Conservation (phyloP, 2,113 vertebrate species). For the Muntiacus reevesi region DNA sequence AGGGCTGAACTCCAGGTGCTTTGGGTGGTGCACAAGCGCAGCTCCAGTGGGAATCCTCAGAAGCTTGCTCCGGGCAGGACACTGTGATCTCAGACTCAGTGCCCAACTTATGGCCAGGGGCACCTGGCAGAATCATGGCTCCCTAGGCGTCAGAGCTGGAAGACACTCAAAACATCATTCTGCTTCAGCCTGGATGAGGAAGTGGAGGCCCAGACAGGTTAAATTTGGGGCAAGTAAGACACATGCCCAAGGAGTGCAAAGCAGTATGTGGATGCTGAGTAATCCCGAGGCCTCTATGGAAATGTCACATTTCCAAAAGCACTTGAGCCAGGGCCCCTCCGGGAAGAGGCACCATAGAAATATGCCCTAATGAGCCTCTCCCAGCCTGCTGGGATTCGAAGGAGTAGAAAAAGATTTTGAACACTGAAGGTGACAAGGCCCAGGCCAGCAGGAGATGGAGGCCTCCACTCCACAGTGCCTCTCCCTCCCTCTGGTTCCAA, state of each 20-base stretch:
- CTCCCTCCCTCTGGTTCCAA: not conserved
- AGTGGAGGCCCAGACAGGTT: not conserved
- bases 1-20: too few relatives aligned
- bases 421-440: not conserved
- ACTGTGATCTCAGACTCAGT: not conserved
- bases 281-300: constrained; percentile 9
- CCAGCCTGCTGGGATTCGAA: not conserved
- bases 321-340: not conserved
- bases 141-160: not conserved
- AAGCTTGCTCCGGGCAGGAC: not conserved
- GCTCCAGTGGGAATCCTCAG: not conserved
- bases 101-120: not conserved
- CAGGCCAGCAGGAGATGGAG: not conserved
- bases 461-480: rapidly evolving
- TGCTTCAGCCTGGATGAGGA: not conserved
- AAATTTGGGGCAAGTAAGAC: not conserved
- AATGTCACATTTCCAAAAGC: constrained; percentile 24
- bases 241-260: not conserved
- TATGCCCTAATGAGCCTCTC: constrained; percentile 34
- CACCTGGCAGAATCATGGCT: not conserved
- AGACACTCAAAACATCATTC: not conserved
- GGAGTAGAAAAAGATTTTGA: not conserved
- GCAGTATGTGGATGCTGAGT: constrained; percentile 17
- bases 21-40: rapidly evolving
- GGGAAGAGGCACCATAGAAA: constrained; percentile 35